Base-by-base conservation (phyloP, 2,888 invertebrate genomes). In the Eupeodes luniger region DNA sequence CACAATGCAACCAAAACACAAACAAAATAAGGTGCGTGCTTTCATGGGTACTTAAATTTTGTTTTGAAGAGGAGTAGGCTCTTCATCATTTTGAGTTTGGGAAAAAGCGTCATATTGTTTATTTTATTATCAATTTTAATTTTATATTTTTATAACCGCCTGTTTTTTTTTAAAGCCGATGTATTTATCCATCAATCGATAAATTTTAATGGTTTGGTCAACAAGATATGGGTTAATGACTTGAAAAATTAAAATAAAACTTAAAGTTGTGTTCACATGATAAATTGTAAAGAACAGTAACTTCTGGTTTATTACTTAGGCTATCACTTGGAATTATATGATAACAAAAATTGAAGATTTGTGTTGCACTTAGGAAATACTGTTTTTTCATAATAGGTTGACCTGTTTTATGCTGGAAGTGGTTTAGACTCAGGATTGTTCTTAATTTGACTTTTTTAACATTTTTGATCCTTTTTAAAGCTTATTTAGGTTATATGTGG, bases 171-270 rank as follows among this genome's bases (percentile, higher is more conserved):
- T n/a, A n/a, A 16, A 27, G 14, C 12, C 9, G n/a, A 44, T n/a
- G 57, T 57, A 53, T 66, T 70, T 86, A 59, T 16, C 36, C 40
- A 75, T 55, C 44, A 67, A 78, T 74, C 81, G 66, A 55, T 69
- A 59, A 64, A 67, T 34, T 72, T 87, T 55, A 82, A 86, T 82
- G 79, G 57, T 75, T 72, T 80, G 80, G 67, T 61, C 67, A 77
- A 81, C 67, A 49, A 57, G 34, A 83, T 64, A 69, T 87, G 72
- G 87, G 87, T 83, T 87, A 83, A 87, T 47, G 77, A 70, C 87
- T 87, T 76, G 49, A 70, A 49, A 49, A 34, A 51, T 36, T 69
- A 53, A 66, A 55, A 4, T 40, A 47, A 61, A 55, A 7, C 40
- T 72, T 19, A 12, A 27, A 51, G 74, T 19, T 78, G 74, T 44